Evolutionary conservation across 2,888 invertebrate genomes (phyloP).

Genomic region (Ferdinandea cuprea): DNA sequence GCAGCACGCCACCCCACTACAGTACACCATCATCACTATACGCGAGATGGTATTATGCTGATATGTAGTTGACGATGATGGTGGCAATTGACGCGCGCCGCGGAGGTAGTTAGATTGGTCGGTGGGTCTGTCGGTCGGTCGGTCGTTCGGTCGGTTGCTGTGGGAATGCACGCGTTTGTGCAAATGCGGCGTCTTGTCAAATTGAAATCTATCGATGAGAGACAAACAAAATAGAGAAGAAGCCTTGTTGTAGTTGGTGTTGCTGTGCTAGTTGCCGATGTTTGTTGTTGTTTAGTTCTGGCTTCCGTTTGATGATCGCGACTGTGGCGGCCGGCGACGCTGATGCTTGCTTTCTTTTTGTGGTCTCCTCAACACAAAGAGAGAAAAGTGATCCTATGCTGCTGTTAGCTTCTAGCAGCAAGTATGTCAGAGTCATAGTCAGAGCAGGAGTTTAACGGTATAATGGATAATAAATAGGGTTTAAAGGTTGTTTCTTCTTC

Average conservation of each 20-base stretch:
- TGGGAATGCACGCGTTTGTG: slow-evolving; percentile 31
- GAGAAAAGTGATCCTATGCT: slow-evolving; percentile 57
- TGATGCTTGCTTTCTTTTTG: slow-evolving; percentile 38
- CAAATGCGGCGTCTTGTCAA: slow-evolving; percentile 61
- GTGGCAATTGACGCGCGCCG: slow-evolving; percentile 62
- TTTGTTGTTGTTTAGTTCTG: slow-evolving; percentile 40
- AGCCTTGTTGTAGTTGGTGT: slow-evolving; percentile 18
- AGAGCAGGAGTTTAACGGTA: slow-evolving; percentile 58
- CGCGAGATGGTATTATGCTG: slow-evolving; percentile 31
- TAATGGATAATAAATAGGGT: slow-evolving; percentile 61
- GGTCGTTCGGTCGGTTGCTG: slow-evolving; percentile 1
- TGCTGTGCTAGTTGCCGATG: slow-evolving; percentile 26
- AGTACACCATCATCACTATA: too few relatives aligned
- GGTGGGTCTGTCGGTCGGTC: slow-evolving; percentile 62
- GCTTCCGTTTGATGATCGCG: slow-evolving; percentile 54
- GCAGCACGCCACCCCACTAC: slow-evolving; percentile 6
- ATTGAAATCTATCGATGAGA: slow-evolving; percentile 61
- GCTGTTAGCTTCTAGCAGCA: not conserved
- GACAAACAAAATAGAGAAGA: slow-evolving; percentile 11
- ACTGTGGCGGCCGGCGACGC: not conserved
- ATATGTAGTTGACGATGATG: slow-evolving; percentile 49
- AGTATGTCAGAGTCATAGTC: slow-evolving; percentile 28
- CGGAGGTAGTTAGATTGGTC: slow-evolving; percentile 64
- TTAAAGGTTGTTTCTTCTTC: slow-evolving; percentile 57
- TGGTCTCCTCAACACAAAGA: slow-evolving; percentile 38